A percentile compares a stretch with the other conserved stretches of the same genome.
phyloP scores from a whole-genome alignment of 2,888 invertebrate genomes.

The Globia sparganii region DNA sequence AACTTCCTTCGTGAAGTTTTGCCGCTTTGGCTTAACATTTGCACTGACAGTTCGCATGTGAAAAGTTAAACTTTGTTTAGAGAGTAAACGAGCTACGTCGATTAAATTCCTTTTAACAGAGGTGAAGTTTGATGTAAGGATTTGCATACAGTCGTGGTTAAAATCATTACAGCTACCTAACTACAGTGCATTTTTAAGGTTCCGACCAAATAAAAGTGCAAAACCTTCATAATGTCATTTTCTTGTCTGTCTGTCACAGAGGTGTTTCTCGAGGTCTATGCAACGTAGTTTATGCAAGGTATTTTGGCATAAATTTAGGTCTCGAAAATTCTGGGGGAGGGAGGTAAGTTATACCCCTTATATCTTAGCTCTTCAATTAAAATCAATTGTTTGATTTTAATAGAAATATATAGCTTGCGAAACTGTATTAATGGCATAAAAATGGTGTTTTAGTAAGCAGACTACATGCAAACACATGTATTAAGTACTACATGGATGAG shows the following conservation, averaged over 20 bases:
- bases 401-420: no score
- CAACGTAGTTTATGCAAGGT: background rate
- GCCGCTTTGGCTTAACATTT: constrained; percentile 47
- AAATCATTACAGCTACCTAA: background rate
- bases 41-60: constrained; percentile 37
- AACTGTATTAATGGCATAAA: no score
- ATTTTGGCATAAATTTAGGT: background rate
- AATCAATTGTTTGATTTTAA: no score
- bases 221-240: no score
- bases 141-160: background rate
- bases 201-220: background rate
- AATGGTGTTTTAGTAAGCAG: no score
- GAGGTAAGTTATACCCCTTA: no score
- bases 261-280: background rate
- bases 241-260: background rate
- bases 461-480: no score
- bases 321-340: background rate
- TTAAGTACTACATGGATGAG: no score
- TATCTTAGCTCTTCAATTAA: no score
- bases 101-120: constrained; percentile 16
- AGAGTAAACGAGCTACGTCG: constrained; percentile 12
- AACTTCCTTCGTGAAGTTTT: constrained; percentile 66
- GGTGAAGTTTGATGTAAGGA: background rate
- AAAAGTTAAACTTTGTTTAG: constrained; percentile 35
- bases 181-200: background rate